Percentiles rank a stretch among this genome's conserved stretches.
Conservation (phyloP, 2,113 vertebrate species). For the Oreochromis aureus region DNA sequence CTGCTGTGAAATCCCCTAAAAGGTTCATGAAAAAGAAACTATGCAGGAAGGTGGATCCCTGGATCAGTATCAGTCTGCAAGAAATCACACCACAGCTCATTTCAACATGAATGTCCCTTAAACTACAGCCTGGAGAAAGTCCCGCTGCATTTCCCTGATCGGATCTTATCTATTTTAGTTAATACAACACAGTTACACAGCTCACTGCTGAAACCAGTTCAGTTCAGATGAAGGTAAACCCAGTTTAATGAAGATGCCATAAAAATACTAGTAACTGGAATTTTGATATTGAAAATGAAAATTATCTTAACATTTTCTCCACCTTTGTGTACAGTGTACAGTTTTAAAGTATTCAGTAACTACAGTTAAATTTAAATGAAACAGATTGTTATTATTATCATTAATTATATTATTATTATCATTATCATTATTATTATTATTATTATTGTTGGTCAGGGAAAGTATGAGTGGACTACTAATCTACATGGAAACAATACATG, state of each 20-base stretch:
- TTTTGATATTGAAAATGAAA: neutral
- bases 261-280: neutral
- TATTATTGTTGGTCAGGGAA: neutral
- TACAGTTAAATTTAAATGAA: neutral
- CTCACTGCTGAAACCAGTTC: neutral
- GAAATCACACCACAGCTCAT: neutral
- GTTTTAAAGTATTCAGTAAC: neutral
- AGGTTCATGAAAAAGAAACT: neutral
- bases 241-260: neutral
- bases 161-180: neutral
- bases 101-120: neutral
- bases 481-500: neutral
- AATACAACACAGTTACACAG: neutral
- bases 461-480: neutral
- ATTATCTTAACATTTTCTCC: neutral
- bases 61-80: neutral
- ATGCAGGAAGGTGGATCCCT: neutral
- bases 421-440: too few relatives aligned
- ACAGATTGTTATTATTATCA: neutral
- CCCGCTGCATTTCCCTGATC: neutral
- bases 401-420: neutral
- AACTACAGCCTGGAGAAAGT: neutral
- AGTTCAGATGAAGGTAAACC: neutral
- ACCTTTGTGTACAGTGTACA: neutral
- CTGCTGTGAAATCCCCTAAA: neutral